phyloP scores from a whole-genome alignment of 2,797 vertebrate species.

The Syngnathus rostellatus region DNA sequence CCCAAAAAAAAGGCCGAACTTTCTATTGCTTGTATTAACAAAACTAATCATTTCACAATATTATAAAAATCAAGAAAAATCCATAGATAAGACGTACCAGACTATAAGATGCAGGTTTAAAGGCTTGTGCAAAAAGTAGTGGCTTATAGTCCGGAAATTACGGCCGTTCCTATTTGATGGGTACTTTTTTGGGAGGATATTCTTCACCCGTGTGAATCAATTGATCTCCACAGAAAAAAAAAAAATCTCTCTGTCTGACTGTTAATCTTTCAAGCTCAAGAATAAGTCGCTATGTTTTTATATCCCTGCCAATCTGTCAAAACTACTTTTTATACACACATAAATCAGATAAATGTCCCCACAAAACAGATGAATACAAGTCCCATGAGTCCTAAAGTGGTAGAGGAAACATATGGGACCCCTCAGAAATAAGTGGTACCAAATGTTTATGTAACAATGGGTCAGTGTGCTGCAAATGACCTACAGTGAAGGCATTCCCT shows the following conservation, averaged over 20 bases:
- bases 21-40: too few relatives aligned
- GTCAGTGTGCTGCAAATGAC: constrained; percentile 62
- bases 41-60: too few relatives aligned
- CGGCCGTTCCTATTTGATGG: too few relatives aligned
- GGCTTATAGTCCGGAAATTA: too few relatives aligned
- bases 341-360: constrained; percentile 20
- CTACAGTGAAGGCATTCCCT: too few relatives aligned
- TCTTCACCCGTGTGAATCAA: too few relatives aligned
- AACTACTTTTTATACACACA: not conserved
- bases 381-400: constrained; percentile 29
- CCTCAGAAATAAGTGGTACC: constrained; percentile 61
- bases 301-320: constrained; percentile 7
- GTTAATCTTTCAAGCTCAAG: constrained; percentile 7
- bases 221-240: not conserved
- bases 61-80: too few relatives aligned
- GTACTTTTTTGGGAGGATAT: too few relatives aligned
- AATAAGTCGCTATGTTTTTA: constrained; percentile 6
- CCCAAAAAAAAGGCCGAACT: too few relatives aligned
- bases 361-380: constrained; percentile 29
- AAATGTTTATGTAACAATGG: constrained; percentile 68
- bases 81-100: too few relatives aligned
- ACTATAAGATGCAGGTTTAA: too few relatives aligned
- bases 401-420: constrained; percentile 46
- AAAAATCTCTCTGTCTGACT: constrained; percentile 6
- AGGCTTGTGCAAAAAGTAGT: too few relatives aligned